phyloP scores from a whole-genome alignment of 2,888 invertebrate genomes.

The Neuroscelio doddi region DNA sequence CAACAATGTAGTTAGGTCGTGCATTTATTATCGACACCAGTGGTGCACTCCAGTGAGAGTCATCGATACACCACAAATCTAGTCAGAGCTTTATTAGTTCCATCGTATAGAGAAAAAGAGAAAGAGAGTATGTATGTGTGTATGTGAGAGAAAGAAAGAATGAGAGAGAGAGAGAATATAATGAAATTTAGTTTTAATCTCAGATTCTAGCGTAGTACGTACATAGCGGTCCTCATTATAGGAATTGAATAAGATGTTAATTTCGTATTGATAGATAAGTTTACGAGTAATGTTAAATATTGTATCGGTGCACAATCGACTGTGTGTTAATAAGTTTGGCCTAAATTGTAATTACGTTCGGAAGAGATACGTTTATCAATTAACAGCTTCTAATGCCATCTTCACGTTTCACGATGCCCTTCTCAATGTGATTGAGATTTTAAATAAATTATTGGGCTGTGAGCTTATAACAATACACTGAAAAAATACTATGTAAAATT shows the following conservation, averaged over 20 bases:
- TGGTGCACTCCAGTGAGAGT: conserved; percentile 42
- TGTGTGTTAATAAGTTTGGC: conserved; percentile 63
- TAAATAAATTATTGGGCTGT: conserved; percentile 20
- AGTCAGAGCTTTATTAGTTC: conserved; percentile 45
- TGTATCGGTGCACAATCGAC: conserved; percentile 63
- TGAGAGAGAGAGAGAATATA: conserved; percentile 22
- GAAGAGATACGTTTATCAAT: conserved; percentile 33
- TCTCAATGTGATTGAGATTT: conserved; percentile 39
- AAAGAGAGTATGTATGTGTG: conserved; percentile 23
- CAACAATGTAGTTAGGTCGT: conserved; percentile 24
- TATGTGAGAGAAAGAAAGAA: conserved; percentile 11
- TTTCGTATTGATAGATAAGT: conserved; percentile 57
- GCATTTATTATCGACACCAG: conserved; percentile 33
- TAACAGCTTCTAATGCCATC: conserved; percentile 42
- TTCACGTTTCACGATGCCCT: conserved; percentile 42
- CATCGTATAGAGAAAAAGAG: conserved; percentile 33
- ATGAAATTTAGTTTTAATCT: conserved; percentile 47
- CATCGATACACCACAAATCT: conserved; percentile 44
- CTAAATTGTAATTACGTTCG: conserved; percentile 53
- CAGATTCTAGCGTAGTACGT: conserved; percentile 47
- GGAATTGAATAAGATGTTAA: conserved; percentile 60
- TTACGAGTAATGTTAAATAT: conserved; percentile 54
- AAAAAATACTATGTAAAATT: too few relatives aligned
- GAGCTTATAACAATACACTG: too few relatives aligned
- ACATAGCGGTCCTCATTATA: conserved; percentile 57